Evolutionary conservation across 1,140 invertebrate species (phyloP).

Genomic region (Brachionus calyciflorus): DNA sequence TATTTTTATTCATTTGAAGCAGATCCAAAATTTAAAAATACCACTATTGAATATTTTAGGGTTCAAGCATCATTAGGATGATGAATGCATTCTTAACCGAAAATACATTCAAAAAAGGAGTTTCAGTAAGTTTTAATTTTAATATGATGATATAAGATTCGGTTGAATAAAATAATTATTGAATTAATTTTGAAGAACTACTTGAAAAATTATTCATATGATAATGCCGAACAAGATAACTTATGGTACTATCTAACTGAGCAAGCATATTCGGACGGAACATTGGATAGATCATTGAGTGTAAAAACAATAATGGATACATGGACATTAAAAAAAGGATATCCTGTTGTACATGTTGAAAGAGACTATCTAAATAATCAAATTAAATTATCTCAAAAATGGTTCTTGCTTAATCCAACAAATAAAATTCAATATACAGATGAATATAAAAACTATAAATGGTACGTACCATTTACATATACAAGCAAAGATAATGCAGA

Average conservation of each 20-base stretch:
- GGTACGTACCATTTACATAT: conserved; percentile 50
- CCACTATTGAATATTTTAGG: conserved; percentile 55
- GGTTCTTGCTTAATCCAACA: conserved; percentile 54
- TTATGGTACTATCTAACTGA: conserved; percentile 55
- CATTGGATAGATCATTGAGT: conserved; percentile 12
- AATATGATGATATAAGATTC: background rate
- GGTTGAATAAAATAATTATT: background rate
- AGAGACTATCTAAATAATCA: conserved; percentile 59
- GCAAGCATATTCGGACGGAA: conserved; percentile 31
- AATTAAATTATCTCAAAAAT: conserved; percentile 69
- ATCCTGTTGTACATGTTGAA: conserved; percentile 48
- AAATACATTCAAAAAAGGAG: conserved; percentile 53
- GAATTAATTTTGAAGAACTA: conserved; percentile 48
- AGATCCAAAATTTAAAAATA: too few species aligned
- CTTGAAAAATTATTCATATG: conserved; percentile 52
- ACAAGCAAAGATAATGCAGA: conserved; percentile 47
- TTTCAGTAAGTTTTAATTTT: conserved; percentile 63
- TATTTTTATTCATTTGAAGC: background rate
- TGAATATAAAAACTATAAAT: conserved; percentile 47
- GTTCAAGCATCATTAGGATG: conserved; percentile 75
- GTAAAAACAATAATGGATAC: conserved; percentile 51
- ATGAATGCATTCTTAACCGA: conserved; percentile 52
- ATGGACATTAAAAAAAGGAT: conserved; percentile 51
- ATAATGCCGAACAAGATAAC: conserved; percentile 54
- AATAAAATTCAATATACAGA: background rate